Evolutionary conservation across 2,113 vertebrate species (phyloP).

Genomic region (Burhinus bistriatus): DNA sequence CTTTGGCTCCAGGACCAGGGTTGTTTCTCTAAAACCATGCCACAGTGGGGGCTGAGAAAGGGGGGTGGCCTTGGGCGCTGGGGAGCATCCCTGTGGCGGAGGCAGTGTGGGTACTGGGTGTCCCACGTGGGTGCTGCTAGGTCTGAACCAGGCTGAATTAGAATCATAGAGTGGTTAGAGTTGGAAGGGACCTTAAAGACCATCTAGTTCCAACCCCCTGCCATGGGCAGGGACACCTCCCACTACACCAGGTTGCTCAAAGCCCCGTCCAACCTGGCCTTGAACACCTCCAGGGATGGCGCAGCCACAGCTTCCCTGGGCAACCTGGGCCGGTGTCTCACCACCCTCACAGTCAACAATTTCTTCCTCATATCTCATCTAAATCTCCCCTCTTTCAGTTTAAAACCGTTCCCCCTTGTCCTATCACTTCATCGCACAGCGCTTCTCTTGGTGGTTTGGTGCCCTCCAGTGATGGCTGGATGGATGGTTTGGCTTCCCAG

Average conservation of each 20-base stretch:
- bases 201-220: neutral
- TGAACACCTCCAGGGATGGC: neutral
- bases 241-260: neutral
- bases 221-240: neutral
- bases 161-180: neutral
- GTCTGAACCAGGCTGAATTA: neutral
- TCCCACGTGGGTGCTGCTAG: neutral
- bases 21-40: neutral
- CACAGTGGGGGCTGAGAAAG: rapidly evolving
- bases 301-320: neutral
- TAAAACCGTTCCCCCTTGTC: neutral
- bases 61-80: rapidly evolving
- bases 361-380: neutral
- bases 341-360: neutral
- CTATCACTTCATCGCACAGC: neutral
- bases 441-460: neutral
- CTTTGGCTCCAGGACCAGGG: rapidly evolving
- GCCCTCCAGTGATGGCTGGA: neutral
- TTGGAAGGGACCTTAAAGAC: neutral
- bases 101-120: neutral
- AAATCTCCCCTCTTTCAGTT: neutral
- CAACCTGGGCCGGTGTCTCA: neutral
- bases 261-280: neutral
- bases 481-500: neutral
- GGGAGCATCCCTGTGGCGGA: neutral